Percentiles rank a stretch among this genome's conserved stretches.
Evolutionary conservation across 2,888 invertebrate species (phyloP).

Genomic region (Drosophila suboccidentalis): DNA sequence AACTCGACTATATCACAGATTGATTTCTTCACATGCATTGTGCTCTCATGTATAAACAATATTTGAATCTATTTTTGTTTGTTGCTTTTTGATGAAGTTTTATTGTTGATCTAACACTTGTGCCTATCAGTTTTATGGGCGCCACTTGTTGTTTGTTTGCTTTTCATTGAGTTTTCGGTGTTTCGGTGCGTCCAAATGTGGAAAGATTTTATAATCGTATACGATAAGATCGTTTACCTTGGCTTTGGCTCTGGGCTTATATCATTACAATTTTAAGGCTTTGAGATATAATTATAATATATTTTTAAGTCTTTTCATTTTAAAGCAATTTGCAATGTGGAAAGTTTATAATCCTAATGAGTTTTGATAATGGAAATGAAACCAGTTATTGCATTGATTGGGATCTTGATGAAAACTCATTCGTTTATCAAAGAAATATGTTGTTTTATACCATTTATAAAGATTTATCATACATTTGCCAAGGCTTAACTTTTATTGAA

Average conservation of each 20-base stretch:
- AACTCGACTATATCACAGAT: slow-evolving; percentile 19
- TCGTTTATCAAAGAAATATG: background rate
- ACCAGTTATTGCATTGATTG: too few relatives aligned
- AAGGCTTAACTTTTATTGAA: background rate
- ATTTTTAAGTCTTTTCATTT: too few relatives aligned
- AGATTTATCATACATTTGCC: background rate
- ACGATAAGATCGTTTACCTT: slow-evolving; percentile 32
- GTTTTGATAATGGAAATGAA: background rate
- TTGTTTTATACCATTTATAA: background rate
- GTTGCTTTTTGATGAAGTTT: slow-evolving; percentile 25
- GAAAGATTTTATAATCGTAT: slow-evolving; percentile 22
- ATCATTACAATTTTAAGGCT: background rate
- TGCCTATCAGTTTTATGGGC: slow-evolving; percentile 49
- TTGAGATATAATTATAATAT: background rate
- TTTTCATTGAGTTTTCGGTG: background rate
- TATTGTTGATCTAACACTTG: slow-evolving; percentile 51
- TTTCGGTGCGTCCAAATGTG: slow-evolving; percentile 26
- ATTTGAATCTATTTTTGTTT: slow-evolving; percentile 11
- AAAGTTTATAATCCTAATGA: slow-evolving; percentile 3
- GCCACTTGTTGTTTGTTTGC: slow-evolving; percentile 47
- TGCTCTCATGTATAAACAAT: slow-evolving; percentile 6
- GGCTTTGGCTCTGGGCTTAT: slow-evolving; percentile 1
- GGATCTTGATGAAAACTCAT: background rate
- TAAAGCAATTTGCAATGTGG: background rate
- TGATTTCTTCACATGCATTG: slow-evolving; percentile 38